Percentiles rank a stretch among this genome's conserved stretches.
Conservation (phyloP, 2,797 vertebrate species). For the Salarias fasciatus region DNA sequence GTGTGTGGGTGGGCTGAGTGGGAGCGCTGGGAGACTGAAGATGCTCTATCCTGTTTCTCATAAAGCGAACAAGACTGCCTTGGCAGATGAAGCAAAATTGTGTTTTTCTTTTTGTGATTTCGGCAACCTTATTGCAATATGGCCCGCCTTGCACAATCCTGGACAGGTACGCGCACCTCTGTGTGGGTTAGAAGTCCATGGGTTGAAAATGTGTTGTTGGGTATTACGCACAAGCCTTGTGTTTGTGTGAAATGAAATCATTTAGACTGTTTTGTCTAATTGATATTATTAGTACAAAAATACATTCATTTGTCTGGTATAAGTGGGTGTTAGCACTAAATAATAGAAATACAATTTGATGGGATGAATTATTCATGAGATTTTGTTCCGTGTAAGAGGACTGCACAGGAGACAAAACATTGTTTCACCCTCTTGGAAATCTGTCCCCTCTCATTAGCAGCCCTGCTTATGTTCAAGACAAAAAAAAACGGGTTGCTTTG, state of each 20-base stretch:
- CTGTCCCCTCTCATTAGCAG: slow-evolving; percentile 53
- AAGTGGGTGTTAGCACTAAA: slow-evolving; percentile 15
- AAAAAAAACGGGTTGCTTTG: slow-evolving; percentile 17
- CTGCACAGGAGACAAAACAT: slow-evolving; percentile 46
- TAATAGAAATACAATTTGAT: slow-evolving; percentile 28
- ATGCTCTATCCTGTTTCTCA: slow-evolving; percentile 70
- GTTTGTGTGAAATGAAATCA: not conserved
- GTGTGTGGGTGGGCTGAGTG: slow-evolving; percentile 80
- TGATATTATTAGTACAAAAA: not conserved
- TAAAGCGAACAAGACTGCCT: slow-evolving; percentile 66
- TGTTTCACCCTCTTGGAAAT: slow-evolving; percentile 47
- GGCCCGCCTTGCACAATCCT: slow-evolving; percentile 20
- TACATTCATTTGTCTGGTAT: slow-evolving; percentile 1
- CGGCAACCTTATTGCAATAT: slow-evolving; percentile 35
- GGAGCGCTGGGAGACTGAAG: slow-evolving; percentile 76
- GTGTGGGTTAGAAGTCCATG: not conserved
- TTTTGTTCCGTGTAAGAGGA: slow-evolving; percentile 11
- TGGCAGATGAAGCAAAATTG: slow-evolving; percentile 45
- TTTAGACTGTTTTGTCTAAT: not conserved
- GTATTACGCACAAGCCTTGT: not conserved
- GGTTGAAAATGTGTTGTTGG: slow-evolving; percentile 9
- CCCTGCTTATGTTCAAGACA: slow-evolving; percentile 28
- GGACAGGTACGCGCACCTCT: not conserved
- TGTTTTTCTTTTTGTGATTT: slow-evolving; percentile 42
- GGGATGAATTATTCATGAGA: slow-evolving; percentile 49